Evolutionary conservation across 2,888 invertebrate species (phyloP).

Genomic region (Blastobasis lacticolella): DNA sequence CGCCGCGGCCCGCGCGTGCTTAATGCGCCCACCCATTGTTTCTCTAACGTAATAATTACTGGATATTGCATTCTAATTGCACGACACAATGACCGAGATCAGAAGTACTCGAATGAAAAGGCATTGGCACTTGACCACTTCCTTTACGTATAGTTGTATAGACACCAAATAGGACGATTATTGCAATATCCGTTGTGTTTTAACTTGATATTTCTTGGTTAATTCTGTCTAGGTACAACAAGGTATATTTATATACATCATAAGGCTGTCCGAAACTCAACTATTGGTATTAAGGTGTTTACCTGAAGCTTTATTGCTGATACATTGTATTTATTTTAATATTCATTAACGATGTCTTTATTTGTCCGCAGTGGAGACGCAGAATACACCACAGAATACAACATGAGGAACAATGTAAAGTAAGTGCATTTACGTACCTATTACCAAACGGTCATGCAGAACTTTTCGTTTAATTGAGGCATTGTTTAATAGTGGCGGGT

Average conservation of each 20-base stretch:
- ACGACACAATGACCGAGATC: slow-evolving; percentile 32
- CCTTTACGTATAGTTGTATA: too few species aligned
- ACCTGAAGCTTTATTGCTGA: background rate
- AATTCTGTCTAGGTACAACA: too few species aligned
- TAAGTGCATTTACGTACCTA: slow-evolving; percentile 34
- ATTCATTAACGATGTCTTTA: background rate
- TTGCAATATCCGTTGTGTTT: slow-evolving; percentile 11
- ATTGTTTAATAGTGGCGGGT: slow-evolving; percentile 11
- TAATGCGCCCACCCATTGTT: slow-evolving; percentile 34
- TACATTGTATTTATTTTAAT: too few species aligned
- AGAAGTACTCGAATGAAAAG: too few species aligned
- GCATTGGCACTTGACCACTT: too few species aligned
- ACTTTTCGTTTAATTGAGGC: background rate
- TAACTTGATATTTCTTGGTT: background rate
- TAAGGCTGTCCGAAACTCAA: too few species aligned
- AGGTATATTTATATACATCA: too few species aligned
- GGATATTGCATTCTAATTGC: slow-evolving; percentile 44
- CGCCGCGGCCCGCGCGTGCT: slow-evolving; percentile 24
- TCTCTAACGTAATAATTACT: slow-evolving; percentile 32
- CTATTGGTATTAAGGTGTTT: background rate
- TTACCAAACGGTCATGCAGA: background rate
- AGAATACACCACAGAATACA: slow-evolving; percentile 59
- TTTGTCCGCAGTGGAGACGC: slow-evolving; percentile 58
- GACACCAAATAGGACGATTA: slow-evolving; percentile 12
- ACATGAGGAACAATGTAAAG: slow-evolving; percentile 63